phyloP scores from a whole-genome alignment of 2,888 invertebrate species.

The Poecilus cupreus region DNA sequence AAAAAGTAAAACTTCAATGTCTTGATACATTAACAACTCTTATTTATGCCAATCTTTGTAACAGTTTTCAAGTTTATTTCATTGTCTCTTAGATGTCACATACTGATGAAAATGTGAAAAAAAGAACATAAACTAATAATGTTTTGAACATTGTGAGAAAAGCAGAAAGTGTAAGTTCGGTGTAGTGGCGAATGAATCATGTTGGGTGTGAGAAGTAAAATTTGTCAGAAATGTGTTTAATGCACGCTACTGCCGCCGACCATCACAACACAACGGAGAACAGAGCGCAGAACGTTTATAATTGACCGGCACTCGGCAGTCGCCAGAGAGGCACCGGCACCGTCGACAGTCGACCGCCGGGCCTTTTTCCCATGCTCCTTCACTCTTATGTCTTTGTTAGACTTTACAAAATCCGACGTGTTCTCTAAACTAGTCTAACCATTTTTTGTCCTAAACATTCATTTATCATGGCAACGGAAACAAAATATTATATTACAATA shows the following conservation, averaged over 20 bases:
- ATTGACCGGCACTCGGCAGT: slow-evolving; percentile 16
- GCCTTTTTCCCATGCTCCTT: slow-evolving; percentile 10
- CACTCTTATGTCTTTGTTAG: slow-evolving; percentile 50
- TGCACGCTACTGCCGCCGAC: slow-evolving; percentile 3
- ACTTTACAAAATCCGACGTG: slow-evolving; percentile 48
- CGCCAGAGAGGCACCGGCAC: not conserved
- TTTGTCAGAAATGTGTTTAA: slow-evolving; percentile 13
- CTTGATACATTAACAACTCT: no score
- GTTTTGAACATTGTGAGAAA: no score
- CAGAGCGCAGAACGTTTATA: slow-evolving; percentile 5
- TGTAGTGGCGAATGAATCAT: not conserved
- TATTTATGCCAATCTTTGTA: no score
- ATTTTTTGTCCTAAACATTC: slow-evolving; percentile 13
- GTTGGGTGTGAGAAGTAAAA: not conserved
- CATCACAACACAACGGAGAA: not conserved
- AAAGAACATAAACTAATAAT: no score
- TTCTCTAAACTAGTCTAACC: slow-evolving; percentile 40
- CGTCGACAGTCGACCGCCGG: not conserved
- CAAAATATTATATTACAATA: slow-evolving; percentile 33
- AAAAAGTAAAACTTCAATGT: no score
- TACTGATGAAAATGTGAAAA: no score
- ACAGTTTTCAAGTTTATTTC: no score
- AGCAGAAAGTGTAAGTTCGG: no score
- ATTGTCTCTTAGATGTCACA: no score
- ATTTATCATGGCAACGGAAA: not conserved